Evolutionary conservation across 2,797 vertebrate species (phyloP), one percentile per base, ranked within the genome.

Genomic region (Premnoplex brunnescens): DNA sequence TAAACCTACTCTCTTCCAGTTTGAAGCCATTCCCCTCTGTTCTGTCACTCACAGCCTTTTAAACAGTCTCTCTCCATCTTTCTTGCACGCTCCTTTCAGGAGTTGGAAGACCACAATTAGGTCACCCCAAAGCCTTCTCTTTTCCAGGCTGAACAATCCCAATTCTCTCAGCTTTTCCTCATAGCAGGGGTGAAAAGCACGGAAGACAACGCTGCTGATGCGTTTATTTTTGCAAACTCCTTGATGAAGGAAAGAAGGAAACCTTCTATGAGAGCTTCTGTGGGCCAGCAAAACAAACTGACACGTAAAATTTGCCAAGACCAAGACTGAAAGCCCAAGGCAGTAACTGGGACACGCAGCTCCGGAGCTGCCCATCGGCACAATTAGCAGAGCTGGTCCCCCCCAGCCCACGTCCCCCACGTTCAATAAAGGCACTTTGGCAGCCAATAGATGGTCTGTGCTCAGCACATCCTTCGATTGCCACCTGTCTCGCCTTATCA

Each of bases 401-500:
- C 44, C 44, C 76, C 84, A 28, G 93, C 95, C 71, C 37, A 19
- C 14, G 0, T 54, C 63, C 73, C 46, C 66, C 49, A 17, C 15
- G 5, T 66, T 93, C 94, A 20, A 96, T 67, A 85, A 9, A 49
- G n/a, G 86, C 86, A 55, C 73, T 76, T 36, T 72, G 83, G 93
- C 85, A 87, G 64, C 78, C 86, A 43, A 62, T 36, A 79, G 81
- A 74, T 77, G 60, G 73, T 86, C 87, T 63, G 51, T 66, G 85
- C 96, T 85, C 85, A 59, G 76, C 48, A 28, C 15, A 49, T 16
- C 78, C 91, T 94, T 94, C 74, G 28, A 96, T 92, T 89, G 72
- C 84, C 94, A 89, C 91, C 95, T 69, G 56, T 54, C 83, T 62
- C 79, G 94, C 37, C 44, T 80, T 58, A 86, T 74, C 92, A 91